Evolutionary conservation across 2,797 vertebrate species (phyloP), one percentile per base, ranked within the genome.

Genomic region (Adrianichthys oophorus): DNA sequence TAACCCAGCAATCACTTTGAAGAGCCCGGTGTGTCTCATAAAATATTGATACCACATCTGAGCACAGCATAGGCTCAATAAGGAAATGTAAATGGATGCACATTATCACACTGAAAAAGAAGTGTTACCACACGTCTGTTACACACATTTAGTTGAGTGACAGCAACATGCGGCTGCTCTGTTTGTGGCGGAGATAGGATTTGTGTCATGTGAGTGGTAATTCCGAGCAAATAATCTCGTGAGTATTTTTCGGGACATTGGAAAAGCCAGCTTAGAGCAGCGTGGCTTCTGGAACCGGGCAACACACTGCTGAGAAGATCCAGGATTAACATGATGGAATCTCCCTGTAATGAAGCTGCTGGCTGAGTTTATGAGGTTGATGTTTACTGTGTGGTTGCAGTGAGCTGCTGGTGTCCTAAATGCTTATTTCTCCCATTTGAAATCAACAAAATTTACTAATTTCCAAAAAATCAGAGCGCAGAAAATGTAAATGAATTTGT

Each of bases 291-390:
- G 65, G 46, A 59, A 49, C 67, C 41, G 66, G 8, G 29, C 70
- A 62, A 51, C 54, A 60, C 4, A 21, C 52, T 53, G 52, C 23
- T 71, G 72, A 78, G 80, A 80, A 78, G 74, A 82, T 72, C 68
- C 16, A 50, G 75, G 59, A 81, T 87, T 88, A 75, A 87, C 83
- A 87, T 74, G 80, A 65, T 73, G 70, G 79, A 77, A 86, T 87
- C 83, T 56, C 80, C 74, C 81, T 84, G 83, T 85, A 88, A 90
- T 91, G 85, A 90, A 80, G 71, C 87, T 62, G 47, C 68, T 89
- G 85, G 86, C 79, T 60, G 66, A 61, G 68, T 83, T 80, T 81
- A 78, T 78, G 61, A 68, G 72, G 66, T 50, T 41, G 48, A 60
- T 78, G 62, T 79, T 78, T 52, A 56, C 63, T 42, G 60, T 17